Conservation (phyloP, 2,797 vertebrate genomes). For the Acrossocheilus wenchowensis region DNA sequence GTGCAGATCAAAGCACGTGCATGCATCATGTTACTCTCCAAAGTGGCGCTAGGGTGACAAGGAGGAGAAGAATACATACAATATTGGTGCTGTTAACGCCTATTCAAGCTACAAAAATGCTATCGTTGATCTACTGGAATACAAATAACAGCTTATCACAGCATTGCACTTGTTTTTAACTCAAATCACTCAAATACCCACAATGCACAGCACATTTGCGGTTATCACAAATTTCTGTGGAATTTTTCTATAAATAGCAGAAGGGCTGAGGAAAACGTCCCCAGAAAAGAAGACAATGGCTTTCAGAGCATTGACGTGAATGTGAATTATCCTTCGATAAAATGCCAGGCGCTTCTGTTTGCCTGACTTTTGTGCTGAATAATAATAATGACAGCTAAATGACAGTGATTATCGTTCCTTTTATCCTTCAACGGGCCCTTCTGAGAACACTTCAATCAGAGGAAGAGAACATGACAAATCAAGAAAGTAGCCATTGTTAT, state of each 20-base stretch:
- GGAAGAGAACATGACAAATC: background rate
- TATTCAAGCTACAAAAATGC: background rate
- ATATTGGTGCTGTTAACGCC: background rate
- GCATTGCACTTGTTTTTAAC: background rate
- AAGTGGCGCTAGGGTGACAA: too few relatives aligned
- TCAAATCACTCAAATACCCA: background rate
- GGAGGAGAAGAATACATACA: too few relatives aligned
- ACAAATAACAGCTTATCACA: background rate
- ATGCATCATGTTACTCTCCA: too few relatives aligned
- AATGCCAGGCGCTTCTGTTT: background rate
- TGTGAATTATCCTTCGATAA: conserved; percentile 12
- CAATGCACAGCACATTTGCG: background rate
- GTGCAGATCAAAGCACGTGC: too few relatives aligned
- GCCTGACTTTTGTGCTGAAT: conserved; percentile 18
- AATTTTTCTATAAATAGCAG: background rate
- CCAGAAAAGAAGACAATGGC: conserved; percentile 2
- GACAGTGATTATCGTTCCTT: conserved; percentile 26
- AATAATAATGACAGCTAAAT: conserved; percentile 28
- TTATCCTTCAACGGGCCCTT: background rate
- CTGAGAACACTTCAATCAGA: background rate
- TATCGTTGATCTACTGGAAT: background rate
- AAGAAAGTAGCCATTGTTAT: conserved; percentile 16
- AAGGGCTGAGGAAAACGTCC: background rate
- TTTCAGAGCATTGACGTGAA: background rate
- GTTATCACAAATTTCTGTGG: background rate